These are phyloP conservation scores for Euzophera pinguis DNA, from an alignment of 2,888 invertebrate species.

Conservation along the genomic window DNA sequence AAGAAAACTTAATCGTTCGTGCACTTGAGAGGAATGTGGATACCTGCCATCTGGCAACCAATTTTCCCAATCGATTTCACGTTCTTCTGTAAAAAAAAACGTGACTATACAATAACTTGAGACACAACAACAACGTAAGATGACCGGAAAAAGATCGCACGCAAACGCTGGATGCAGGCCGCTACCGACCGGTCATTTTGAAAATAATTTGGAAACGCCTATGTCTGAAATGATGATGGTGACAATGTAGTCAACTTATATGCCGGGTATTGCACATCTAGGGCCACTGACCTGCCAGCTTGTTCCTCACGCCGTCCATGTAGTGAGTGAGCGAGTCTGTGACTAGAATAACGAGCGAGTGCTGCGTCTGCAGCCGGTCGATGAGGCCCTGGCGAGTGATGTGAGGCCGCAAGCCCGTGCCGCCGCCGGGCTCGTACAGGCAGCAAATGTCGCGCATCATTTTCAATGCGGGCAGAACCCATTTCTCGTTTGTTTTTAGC, in stretches of 20 bases:
- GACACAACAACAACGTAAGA: too few species aligned
- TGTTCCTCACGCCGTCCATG: constrained; percentile 90
- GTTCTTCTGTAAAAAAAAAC: constrained; percentile 77
- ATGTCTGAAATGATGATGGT: too few species aligned
- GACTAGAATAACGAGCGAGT: constrained; percentile 95
- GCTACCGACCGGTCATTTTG: too few species aligned
- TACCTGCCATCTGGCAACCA: constrained; percentile 93
- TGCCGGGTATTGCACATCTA: too few species aligned
- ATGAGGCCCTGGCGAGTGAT: constrained; percentile 87
- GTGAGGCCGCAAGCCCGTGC: constrained; percentile 62
- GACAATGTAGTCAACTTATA: too few species aligned
- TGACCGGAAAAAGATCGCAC: too few species aligned
- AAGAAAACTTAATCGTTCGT: constrained; percentile 95
- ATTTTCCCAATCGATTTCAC: constrained; percentile 87
- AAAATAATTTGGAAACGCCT: too few species aligned
- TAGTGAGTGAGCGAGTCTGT: constrained; percentile 94
- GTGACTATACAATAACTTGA: background rate
- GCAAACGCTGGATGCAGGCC: too few species aligned
- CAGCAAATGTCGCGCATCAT: constrained; percentile 97
- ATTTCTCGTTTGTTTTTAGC: constrained; percentile 90
- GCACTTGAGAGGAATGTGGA: constrained; percentile 94
- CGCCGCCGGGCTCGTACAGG: constrained; percentile 91
- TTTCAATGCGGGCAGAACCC: constrained; percentile 97
- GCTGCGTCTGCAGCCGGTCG: constrained; percentile 93
- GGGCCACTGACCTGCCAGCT: constrained; percentile 45